Evolutionary conservation across 1,140 invertebrate genomes (phyloP).

Genomic region (Gonioctena quinquepunctata): DNA sequence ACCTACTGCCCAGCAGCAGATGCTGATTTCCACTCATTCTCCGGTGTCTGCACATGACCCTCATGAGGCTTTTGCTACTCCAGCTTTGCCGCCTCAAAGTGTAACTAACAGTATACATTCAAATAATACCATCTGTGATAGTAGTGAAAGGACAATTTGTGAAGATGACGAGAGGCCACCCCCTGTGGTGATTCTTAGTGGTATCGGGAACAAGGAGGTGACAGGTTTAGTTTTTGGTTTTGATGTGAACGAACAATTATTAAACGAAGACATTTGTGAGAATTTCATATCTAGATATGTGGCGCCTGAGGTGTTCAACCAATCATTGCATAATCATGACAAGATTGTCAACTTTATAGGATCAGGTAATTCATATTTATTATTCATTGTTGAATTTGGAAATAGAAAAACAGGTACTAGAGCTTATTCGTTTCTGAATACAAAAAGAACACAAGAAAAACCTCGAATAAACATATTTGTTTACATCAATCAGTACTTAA

Average conservation of each 20-base stretch:
- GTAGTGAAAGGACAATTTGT: conserved; percentile 8
- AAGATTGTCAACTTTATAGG: conserved; percentile 69
- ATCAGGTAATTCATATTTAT: conserved; percentile 58
- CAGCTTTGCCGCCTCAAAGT: not conserved
- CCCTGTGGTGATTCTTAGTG: conserved; percentile 66
- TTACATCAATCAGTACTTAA: no score
- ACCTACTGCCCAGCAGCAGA: conserved; percentile 3
- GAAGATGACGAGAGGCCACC: conserved; percentile 48
- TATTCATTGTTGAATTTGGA: no score
- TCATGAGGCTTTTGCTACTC: not conserved
- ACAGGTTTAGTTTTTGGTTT: conserved; percentile 68
- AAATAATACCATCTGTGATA: conserved; percentile 6
- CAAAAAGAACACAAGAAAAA: no score
- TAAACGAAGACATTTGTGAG: conserved; percentile 49
- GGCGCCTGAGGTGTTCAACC: conserved; percentile 24
- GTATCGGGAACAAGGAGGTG: conserved; percentile 56
- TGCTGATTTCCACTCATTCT: conserved; percentile 5
- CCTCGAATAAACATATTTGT: no score
- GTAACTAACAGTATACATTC: not conserved
- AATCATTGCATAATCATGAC: conserved; percentile 59
- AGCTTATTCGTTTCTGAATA: no score
- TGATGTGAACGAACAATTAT: conserved; percentile 69
- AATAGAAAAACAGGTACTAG: no score
- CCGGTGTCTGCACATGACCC: not conserved
- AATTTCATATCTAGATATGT: conserved; percentile 26